phyloP scores from a whole-genome alignment of 1,140 invertebrate genomes.

The Rhyacophila brunnea region DNA sequence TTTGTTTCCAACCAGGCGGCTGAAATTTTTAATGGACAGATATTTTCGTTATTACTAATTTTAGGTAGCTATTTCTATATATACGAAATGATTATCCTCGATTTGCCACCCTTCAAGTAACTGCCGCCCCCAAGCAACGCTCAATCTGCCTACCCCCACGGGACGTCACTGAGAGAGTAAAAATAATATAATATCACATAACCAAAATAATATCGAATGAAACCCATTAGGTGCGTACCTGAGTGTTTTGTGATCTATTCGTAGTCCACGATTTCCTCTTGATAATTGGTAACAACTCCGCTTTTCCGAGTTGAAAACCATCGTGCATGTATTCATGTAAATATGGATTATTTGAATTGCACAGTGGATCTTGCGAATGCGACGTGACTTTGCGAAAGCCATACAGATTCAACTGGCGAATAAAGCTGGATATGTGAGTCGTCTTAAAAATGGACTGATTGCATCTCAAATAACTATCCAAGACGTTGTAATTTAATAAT shows the following conservation, averaged over 20 bases:
- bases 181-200: too few species aligned
- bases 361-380: conserved; percentile 56
- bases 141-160: too few species aligned
- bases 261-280: conserved; percentile 54
- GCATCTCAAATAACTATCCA: conserved; percentile 55
- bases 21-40: too few species aligned
- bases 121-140: too few species aligned
- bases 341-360: conserved; percentile 55
- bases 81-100: too few species aligned
- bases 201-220: too few species aligned
- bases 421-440: conserved; percentile 61
- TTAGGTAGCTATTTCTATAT: too few species aligned
- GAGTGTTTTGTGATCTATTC: conserved; percentile 32
- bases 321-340: conserved; percentile 62
- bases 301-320: conserved; percentile 53
- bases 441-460: conserved; percentile 60
- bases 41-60: too few species aligned
- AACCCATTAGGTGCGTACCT: too few species aligned
- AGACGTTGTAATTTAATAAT: conserved; percentile 57
- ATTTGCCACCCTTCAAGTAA: too few species aligned
- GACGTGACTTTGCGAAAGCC: conserved; percentile 63
- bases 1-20: too few species aligned
- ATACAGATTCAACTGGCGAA: conserved; percentile 61
- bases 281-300: conserved; percentile 56
- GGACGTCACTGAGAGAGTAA: too few species aligned